phyloP scores from a whole-genome alignment of 2,888 invertebrate species.

The Drosophila nr. perissopoda region DNA sequence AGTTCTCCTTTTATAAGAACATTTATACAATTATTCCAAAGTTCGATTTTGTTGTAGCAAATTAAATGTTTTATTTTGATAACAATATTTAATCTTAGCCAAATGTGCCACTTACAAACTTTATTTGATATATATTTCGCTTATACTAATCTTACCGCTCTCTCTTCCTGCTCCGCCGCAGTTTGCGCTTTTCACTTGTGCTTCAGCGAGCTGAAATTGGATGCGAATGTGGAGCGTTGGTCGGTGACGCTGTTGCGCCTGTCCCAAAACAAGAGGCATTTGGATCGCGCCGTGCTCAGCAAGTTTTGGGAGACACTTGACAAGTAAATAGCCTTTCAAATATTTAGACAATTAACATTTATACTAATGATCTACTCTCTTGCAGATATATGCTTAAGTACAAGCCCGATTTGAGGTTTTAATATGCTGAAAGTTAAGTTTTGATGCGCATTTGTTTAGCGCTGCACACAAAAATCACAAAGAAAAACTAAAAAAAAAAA shows the following conservation, averaged over 20 bases:
- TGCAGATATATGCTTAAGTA: slow-evolving; percentile 84
- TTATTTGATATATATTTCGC: background rate
- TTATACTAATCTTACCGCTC: background rate
- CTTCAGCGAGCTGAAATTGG: slow-evolving; percentile 97
- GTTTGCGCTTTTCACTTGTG: slow-evolving; percentile 99
- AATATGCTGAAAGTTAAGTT: slow-evolving; percentile 26
- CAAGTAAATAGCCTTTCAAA: slow-evolving; percentile 87
- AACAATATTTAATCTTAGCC: background rate
- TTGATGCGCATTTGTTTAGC: slow-evolving; percentile 19
- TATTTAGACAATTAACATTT: no score
- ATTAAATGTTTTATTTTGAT: background rate
- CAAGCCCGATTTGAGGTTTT: slow-evolving; percentile 84
- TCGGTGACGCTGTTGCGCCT: slow-evolving; percentile 96
- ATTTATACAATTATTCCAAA: no score
- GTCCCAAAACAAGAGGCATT: slow-evolving; percentile 96
- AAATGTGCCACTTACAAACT: background rate
- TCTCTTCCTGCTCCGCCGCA: slow-evolving; percentile 83
- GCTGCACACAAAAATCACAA: slow-evolving; percentile 7
- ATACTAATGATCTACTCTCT: slow-evolving; percentile 16
- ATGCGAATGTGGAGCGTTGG: slow-evolving; percentile 98
- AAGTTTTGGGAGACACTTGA: slow-evolving; percentile 99
- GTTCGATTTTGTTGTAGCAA: no score
- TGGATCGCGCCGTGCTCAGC: slow-evolving; percentile 97
- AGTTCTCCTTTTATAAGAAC: no score
- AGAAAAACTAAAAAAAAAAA: background rate